Evolutionary conservation across 2,888 invertebrate genomes (phyloP).

Genomic region (Tiliacea aurago): DNA sequence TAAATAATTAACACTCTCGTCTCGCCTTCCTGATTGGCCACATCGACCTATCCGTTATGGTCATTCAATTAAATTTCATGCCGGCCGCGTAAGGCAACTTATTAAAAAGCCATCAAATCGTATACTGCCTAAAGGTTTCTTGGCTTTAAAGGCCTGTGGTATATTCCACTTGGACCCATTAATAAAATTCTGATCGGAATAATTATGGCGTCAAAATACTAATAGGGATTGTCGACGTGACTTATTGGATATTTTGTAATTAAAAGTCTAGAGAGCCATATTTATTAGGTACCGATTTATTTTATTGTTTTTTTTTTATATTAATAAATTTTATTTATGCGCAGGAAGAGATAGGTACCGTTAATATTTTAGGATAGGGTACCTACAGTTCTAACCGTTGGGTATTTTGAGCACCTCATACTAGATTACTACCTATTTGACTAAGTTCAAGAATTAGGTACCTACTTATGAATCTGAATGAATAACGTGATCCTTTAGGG

Average conservation of each 20-base stretch:
- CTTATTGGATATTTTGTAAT: conserved; percentile 56
- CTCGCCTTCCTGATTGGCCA: conserved; percentile 55
- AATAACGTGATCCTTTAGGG: background rate
- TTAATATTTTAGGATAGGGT: conserved; percentile 6
- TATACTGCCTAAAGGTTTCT: conserved; percentile 73
- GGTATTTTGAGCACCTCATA: background rate
- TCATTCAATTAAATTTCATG: conserved; percentile 74
- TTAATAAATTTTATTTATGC: conserved; percentile 13
- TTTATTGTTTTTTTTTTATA: conserved; percentile 30
- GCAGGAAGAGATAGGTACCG: conserved; percentile 10
- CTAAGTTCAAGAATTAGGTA: background rate
- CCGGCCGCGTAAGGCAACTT: conserved; percentile 70
- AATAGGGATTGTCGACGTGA: conserved; percentile 43
- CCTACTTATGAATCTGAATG: background rate
- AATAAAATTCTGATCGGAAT: conserved; percentile 61
- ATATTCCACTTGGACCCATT: conserved; percentile 68
- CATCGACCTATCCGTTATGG: conserved; percentile 61
- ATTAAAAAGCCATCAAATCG: conserved; percentile 79
- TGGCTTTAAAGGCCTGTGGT: conserved; percentile 45
- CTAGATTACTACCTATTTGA: background rate
- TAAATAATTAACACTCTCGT: conserved; percentile 65
- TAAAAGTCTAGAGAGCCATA: conserved; percentile 37
- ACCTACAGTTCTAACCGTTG: no score
- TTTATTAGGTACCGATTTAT: conserved; percentile 41
- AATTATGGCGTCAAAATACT: conserved; percentile 53